Evolutionary conservation across 1,140 invertebrate species (phyloP), one percentile per base, ranked within the genome.

Genomic region (Anagrus nilaparvatae): DNA sequence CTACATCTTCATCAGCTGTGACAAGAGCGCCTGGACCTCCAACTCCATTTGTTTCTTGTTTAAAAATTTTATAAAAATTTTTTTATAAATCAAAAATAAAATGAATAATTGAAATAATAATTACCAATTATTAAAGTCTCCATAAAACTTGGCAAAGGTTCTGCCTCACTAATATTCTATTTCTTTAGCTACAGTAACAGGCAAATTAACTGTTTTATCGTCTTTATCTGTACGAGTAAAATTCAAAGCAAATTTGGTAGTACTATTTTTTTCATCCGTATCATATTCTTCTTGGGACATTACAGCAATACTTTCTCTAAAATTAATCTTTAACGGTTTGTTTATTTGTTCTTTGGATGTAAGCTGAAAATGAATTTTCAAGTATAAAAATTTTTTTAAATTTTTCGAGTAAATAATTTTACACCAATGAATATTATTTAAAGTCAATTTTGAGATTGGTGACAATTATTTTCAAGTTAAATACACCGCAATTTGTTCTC

Each of bases 11-110:
- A 60, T 97, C 92, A 7, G 87, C 81, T 4, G 80, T 47, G 17
- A 27, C 40, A 12, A 47, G 23, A 4, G 33, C 34, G 8, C 87
- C 81, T 4, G 79, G 71, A 25, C 78, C 76, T 31, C 77, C 76
- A 18, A 70, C 69, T 0, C 66, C 64, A 21, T 64, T 70, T 3
- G 59, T 77, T 46, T 89, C 84, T 45, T 82, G 81, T 57, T 91
- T 88, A 65, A 97, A 65, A 98, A 98, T 65, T 97, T 92, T 9
- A 83, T 77, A 53, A 83, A 89, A 4, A 97, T 87, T 65, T 88
- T 88, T 40, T 92, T n/a, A n/a, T n/a, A n/a, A n/a, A n/a, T n/a
- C n/a, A n/a, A n/a, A n/a, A n/a, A n/a, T n/a, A n/a, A n/a, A n/a
- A n/a, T n/a, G n/a, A n/a, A n/a, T n/a, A n/a, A n/a, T n/a, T n/a